These are phyloP conservation scores for Plodia interpunctella DNA, from an alignment of 1,140 invertebrate genomes.

Conservation along the genomic window DNA sequence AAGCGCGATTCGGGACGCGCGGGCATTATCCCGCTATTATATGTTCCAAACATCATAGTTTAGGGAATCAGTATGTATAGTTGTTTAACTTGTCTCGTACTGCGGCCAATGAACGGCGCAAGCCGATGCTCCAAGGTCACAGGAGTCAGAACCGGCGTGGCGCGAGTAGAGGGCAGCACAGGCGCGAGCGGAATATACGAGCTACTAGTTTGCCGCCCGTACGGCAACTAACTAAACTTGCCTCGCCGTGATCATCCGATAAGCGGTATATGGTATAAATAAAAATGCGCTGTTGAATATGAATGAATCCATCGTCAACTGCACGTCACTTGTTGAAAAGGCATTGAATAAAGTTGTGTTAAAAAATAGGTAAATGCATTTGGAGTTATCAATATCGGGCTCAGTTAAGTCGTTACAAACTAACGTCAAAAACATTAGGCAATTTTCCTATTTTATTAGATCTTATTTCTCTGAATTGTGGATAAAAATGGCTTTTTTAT, in stretches of 20 bases:
- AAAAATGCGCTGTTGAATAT: constrained; percentile 64
- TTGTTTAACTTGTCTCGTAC: constrained; percentile 47
- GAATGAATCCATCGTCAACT: constrained; percentile 44
- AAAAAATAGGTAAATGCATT: not conserved
- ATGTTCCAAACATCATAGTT: constrained; percentile 52
- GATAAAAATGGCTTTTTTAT: no score
- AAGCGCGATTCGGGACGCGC: constrained; percentile 37
- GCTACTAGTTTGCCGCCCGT: constrained; percentile 56
- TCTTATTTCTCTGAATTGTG: no score
- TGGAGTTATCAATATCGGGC: no score
- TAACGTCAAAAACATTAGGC: no score
- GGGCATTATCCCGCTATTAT: constrained; percentile 39
- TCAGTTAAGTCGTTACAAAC: no score
- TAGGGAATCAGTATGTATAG: constrained; percentile 42
- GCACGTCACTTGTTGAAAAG: constrained; percentile 27
- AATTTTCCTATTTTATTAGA: no score
- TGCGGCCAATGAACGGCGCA: constrained; percentile 67
- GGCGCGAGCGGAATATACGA: constrained; percentile 34
- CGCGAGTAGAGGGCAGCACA: constrained; percentile 52
- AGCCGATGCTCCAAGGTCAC: constrained; percentile 62
- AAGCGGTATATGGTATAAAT: constrained; percentile 71
- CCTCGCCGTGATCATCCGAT: constrained; percentile 60
- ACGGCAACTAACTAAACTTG: constrained; percentile 65
- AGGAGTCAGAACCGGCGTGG: constrained; percentile 34
- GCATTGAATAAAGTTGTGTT: constrained; percentile 17